Conservation (phyloP, 2,888 invertebrate species). For the Polietes domitor region DNA sequence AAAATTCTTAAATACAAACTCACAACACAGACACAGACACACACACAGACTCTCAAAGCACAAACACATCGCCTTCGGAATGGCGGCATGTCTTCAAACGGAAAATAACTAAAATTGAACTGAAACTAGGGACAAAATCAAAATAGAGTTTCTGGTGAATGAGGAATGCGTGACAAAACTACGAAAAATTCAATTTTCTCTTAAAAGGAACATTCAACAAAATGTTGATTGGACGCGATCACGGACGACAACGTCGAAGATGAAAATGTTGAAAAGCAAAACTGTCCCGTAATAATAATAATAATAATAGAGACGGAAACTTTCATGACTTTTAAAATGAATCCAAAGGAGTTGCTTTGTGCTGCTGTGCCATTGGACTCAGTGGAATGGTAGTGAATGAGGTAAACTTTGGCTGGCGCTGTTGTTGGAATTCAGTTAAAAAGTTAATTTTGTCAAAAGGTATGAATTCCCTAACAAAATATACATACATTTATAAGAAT, state of each 20-base stretch:
- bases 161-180: conserved; percentile 65
- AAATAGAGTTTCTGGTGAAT: conserved; percentile 8
- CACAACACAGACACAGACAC: no score
- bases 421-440: conserved; percentile 34
- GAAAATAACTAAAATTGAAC: neutral
- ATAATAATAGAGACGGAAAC: neutral
- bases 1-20: neutral
- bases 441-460: conserved; percentile 57
- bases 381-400: no score
- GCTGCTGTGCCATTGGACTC: neutral
- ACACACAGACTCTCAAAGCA: no score
- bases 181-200: conserved; percentile 63
- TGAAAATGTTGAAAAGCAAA: neutral
- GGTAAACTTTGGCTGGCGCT: conserved; percentile 32
- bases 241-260: neutral
- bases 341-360: neutral
- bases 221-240: conserved; percentile 3
- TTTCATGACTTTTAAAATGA: neutral
- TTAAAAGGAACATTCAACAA: neutral
- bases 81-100: neutral
- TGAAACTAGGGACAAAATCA: neutral
- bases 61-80: neutral
- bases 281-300: neutral
- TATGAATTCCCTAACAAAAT: conserved; percentile 7
- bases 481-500: neutral